A percentile compares a stretch with the other conserved stretches of the same genome.
These are phyloP conservation scores for Galaxea fascicularis DNA, from an alignment of 92 coral and sea anemone genomes.

Conservation along the genomic window DNA sequence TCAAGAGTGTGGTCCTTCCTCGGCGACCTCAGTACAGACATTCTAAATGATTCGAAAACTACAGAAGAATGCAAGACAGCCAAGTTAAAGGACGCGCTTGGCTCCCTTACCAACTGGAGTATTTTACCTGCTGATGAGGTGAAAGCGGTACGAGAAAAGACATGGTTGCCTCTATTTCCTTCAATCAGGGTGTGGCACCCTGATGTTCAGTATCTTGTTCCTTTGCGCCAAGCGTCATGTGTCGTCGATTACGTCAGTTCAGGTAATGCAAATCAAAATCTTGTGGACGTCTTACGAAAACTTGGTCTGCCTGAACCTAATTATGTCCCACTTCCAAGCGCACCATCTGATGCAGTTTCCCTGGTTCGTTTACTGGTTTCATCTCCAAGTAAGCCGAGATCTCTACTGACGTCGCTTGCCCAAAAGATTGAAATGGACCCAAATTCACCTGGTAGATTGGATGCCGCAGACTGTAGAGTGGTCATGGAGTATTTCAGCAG, in stretches of 20 bases:
- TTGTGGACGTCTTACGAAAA: constrained; percentile 23
- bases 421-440: constrained; percentile 15
- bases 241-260: constrained; percentile 22
- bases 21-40: not conserved
- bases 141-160: too few species aligned
- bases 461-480: not conserved
- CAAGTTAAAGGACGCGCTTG: constrained; percentile 24
- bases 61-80: constrained; percentile 26
- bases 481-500: constrained; percentile 63
- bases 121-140: constrained; percentile 64
- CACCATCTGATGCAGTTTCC: not conserved
- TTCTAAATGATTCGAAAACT: not conserved
- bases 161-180: not conserved
- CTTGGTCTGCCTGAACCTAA: constrained; percentile 72
- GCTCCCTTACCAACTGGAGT: constrained; percentile 67
- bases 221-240: constrained; percentile 49
- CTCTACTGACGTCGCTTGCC: constrained; percentile 52
- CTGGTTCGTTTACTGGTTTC: constrained; percentile 57
- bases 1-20: constrained; percentile 25
- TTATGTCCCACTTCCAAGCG: not conserved
- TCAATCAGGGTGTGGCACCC: too few species aligned
- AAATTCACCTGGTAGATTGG: not conserved
- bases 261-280: not conserved
- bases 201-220: constrained; percentile 58
- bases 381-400: constrained; percentile 41